Evolutionary conservation across 2,888 invertebrate species (phyloP), one percentile per base, ranked within the genome.

Genomic region (Stenurella melanura): DNA sequence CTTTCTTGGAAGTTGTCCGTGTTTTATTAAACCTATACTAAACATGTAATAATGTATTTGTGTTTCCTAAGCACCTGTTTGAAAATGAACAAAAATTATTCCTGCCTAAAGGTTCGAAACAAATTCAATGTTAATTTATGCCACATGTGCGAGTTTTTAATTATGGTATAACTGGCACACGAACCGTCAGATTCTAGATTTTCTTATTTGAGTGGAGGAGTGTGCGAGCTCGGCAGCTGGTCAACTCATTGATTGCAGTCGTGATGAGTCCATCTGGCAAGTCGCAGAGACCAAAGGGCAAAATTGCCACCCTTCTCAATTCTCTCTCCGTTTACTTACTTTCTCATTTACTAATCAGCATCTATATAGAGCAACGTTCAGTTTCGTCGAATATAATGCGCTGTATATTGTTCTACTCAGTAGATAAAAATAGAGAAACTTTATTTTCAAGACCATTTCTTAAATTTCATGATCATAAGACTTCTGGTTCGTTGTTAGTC

Each of bases 221-320:
- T 81, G 81, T 81, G 82, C 77, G 82, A 81, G 86, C 76, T 80
- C 80, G 83, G 83, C 88, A 88, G 86, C 87, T 88, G 88, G 87
- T 84, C 87, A 85, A 80, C 82, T 83, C 87, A 85, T 87, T 86
- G 87, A 87, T 87, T 87, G 85, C 84, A 80, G 81, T 83, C 82
- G 83, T 87, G 86, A 87, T 86, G 87, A 86, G 87, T 87, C 87
- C 87, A 87, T 87, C 87, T 87, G 87, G 87, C 87, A 83, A 82
- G 87, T 85, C 86, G 83, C 81, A 84, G 83, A 85, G 84, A 86
- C 86, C 86, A 87, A 86, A 87, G 87, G 87, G 86, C 87, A 82
- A 79, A 84, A 81, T 64, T 79, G 74, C 79, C 78, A 77, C 81
- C 83, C 83, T 82, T 81, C 79, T 72, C 74, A 50, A 54, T 64